A percentile compares a stretch with the other conserved stretches of the same genome.
Conservation (phyloP, 2,797 vertebrate genomes). For the Scyliorhinus canicula region DNA sequence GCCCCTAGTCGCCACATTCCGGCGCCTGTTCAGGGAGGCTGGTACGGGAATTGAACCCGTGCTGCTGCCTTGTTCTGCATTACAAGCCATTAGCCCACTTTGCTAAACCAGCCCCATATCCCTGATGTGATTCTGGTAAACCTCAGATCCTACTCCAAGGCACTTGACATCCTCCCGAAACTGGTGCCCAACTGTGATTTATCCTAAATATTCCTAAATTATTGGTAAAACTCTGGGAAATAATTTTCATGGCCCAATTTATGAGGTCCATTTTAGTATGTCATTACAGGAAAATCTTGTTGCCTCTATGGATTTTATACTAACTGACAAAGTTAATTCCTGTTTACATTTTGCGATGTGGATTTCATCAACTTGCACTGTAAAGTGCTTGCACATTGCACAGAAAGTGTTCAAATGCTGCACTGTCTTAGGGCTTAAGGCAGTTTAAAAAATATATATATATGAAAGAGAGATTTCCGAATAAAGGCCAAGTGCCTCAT, state of each 20-base stretch:
- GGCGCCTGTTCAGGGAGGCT: too few species aligned
- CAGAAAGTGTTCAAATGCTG: neutral
- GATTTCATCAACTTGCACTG: neutral
- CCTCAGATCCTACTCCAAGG: neutral
- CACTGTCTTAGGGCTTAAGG: neutral
- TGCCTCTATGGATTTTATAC: neutral
- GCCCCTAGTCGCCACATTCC: too few species aligned
- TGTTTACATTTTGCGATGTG: neutral
- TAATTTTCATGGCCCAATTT: neutral
- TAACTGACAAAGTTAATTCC: neutral
- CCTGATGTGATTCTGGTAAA: neutral
- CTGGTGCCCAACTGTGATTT: neutral
- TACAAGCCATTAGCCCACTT: too few species aligned
- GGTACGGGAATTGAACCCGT: too few species aligned
- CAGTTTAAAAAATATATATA: too few species aligned
- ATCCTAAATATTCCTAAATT: neutral
- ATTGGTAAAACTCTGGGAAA: neutral
- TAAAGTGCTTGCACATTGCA: too few species aligned
- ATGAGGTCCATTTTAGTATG: neutral
- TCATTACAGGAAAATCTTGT: neutral
- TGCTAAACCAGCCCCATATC: too few species aligned
- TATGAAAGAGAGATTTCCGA: neutral
- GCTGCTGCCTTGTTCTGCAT: too few species aligned
- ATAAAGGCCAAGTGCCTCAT: neutral
- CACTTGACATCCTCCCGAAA: neutral